A percentile compares a stretch with the other conserved stretches of the same genome.
Evolutionary conservation across 2,888 invertebrate species (phyloP).

Genomic region (Leptothorax acervorum): DNA sequence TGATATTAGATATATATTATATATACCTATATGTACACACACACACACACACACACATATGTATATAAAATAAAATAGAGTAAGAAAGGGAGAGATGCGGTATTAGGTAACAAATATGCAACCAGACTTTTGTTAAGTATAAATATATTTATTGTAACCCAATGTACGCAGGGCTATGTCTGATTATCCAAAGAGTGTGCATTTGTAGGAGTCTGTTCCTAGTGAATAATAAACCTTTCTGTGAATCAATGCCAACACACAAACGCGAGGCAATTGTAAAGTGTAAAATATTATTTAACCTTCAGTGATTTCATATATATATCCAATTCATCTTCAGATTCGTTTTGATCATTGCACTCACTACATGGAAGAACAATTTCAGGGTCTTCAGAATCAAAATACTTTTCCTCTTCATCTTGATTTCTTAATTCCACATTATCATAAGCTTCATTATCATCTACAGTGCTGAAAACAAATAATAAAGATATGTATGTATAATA

Average conservation of each 20-base stretch:
- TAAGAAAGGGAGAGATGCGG: not conserved
- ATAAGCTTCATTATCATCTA: slow-evolving; percentile 93
- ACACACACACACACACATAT: not conserved
- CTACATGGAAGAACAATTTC: slow-evolving; percentile 84
- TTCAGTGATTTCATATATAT: slow-evolving; percentile 88
- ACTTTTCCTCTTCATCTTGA: slow-evolving; percentile 95
- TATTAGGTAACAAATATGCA: not conserved
- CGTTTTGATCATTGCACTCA: slow-evolving; percentile 71
- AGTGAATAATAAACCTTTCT: slow-evolving; percentile 76
- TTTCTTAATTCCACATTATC: slow-evolving; percentile 91
- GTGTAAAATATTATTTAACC: slow-evolving; percentile 79
- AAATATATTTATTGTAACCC: slow-evolving; percentile 38
- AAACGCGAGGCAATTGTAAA: slow-evolving; percentile 63
- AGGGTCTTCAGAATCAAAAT: slow-evolving; percentile 94
- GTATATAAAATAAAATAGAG: not conserved
- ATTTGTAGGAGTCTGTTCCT: slow-evolving; percentile 72
- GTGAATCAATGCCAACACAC: slow-evolving; percentile 66
- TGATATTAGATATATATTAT: slow-evolving; percentile 45
- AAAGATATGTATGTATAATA: not conserved
- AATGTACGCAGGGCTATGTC: slow-evolving; percentile 57
- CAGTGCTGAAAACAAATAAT: slow-evolving; percentile 85
- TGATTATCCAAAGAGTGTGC: slow-evolving; percentile 67
- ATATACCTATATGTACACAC: not conserved
- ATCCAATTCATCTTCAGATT: slow-evolving; percentile 90
- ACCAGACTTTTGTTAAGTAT: not conserved